Percentiles rank a stretch among this genome's conserved stretches.
Evolutionary conservation across 2,888 invertebrate genomes (phyloP).

Genomic region (Argynnis bischoffii): DNA sequence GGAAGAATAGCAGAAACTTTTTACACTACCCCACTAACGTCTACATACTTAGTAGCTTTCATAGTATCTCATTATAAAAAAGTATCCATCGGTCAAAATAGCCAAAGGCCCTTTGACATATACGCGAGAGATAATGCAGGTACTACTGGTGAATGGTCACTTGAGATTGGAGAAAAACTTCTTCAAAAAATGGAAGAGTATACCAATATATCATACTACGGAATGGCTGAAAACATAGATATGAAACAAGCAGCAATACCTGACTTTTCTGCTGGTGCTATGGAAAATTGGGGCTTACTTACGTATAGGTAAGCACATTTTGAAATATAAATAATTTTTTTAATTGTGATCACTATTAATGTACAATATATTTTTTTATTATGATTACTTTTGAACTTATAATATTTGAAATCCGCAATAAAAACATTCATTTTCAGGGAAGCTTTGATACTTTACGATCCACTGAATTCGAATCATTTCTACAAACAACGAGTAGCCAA

Average conservation of each 20-base stretch:
- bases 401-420: no score
- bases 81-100: constrained; percentile 50
- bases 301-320: constrained; percentile 84
- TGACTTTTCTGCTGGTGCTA: constrained; percentile 90
- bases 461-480: constrained; percentile 72
- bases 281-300: constrained; percentile 93
- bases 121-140: constrained; percentile 71
- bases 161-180: constrained; percentile 69
- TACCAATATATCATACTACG: constrained; percentile 76
- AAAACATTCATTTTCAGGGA: constrained; percentile 69
- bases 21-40: constrained; percentile 84
- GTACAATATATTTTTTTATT: no score
- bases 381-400: no score
- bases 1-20: constrained; percentile 71
- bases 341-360: not conserved
- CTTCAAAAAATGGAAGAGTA: constrained; percentile 81
- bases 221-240: constrained; percentile 72
- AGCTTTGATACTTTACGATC: constrained; percentile 80
- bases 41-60: constrained; percentile 93
- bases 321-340: not conserved
- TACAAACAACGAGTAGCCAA: constrained; percentile 85
- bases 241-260: constrained; percentile 90
- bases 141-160: constrained; percentile 67
- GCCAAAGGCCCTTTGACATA: constrained; percentile 60
- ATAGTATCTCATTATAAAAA: constrained; percentile 89